Evolutionary conservation across 2,888 invertebrate species (phyloP).

Genomic region (Nemotelus nigrinus): DNA sequence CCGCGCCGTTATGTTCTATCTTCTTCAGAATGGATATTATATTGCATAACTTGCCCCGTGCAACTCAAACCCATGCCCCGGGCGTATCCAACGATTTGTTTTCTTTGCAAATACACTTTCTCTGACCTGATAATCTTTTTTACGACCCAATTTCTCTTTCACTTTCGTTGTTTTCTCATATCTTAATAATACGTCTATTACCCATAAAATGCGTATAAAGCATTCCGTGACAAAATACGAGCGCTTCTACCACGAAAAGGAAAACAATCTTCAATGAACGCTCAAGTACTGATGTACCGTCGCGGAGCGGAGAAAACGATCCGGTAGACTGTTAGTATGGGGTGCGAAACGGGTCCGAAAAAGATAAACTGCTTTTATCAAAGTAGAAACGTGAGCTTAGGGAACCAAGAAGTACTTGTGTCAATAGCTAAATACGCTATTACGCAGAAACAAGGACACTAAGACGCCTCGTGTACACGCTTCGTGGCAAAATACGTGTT

Average conservation of each 20-base stretch:
- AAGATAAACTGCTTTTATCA: slow-evolving; percentile 21
- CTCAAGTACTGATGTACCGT: too few species aligned
- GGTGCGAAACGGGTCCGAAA: slow-evolving; percentile 8
- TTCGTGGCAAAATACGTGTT: too few species aligned
- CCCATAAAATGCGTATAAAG: slow-evolving; percentile 30
- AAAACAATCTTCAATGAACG: not conserved
- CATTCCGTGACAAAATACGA: not conserved
- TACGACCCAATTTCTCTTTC: slow-evolving; percentile 30
- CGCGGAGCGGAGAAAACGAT: too few species aligned
- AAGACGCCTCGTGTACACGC: not conserved
- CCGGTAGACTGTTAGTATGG: too few species aligned
- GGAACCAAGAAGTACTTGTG: slow-evolving; percentile 26
- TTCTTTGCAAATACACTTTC: slow-evolving; percentile 13
- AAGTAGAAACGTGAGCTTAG: slow-evolving; percentile 35
- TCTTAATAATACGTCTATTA: slow-evolving; percentile 24
- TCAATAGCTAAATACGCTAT: slow-evolving; percentile 38
- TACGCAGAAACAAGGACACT: slow-evolving; percentile 10
- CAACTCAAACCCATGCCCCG: too few species aligned
- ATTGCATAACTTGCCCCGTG: too few species aligned
- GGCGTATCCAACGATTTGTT: not conserved
- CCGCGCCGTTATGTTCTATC: too few species aligned
- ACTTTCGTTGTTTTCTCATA: slow-evolving; percentile 32
- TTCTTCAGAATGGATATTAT: too few species aligned
- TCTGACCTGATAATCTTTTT: slow-evolving; percentile 20
- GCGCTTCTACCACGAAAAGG: not conserved